Percentiles rank a stretch among this genome's conserved stretches.
phyloP scores from a whole-genome alignment of 1,140 invertebrate genomes.

The Lutraria rhynchaena region DNA sequence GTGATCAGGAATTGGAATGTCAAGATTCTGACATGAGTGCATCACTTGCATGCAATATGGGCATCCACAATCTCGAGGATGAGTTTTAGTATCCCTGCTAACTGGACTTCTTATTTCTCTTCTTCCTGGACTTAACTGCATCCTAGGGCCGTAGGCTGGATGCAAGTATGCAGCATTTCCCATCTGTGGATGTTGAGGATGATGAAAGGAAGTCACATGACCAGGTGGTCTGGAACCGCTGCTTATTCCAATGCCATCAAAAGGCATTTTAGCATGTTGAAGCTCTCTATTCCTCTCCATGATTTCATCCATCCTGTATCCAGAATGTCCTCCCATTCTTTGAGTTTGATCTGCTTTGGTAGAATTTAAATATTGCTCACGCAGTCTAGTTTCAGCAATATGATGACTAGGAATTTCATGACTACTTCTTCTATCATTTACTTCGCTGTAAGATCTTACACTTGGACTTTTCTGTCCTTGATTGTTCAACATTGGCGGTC shows the following conservation, averaged over 20 bases:
- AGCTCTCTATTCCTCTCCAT: slow-evolving; percentile 10
- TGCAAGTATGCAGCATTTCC: slow-evolving; percentile 6
- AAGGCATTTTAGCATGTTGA: background rate
- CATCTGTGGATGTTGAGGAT: background rate
- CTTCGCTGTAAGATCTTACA: background rate
- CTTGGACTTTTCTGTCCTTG: slow-evolving; percentile 13
- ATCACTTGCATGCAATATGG: slow-evolving; percentile 20
- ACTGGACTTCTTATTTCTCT: background rate
- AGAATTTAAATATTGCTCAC: slow-evolving; percentile 10
- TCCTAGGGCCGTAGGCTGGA: background rate
- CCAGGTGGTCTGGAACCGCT: background rate
- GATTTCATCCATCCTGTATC: slow-evolving; percentile 11
- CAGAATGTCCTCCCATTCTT: background rate
- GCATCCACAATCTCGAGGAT: slow-evolving; percentile 40
- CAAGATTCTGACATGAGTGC: slow-evolving; percentile 4
- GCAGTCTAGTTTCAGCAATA: background rate
- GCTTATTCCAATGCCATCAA: background rate
- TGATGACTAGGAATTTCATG: background rate
- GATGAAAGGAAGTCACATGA: background rate
- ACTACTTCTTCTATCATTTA: background rate
- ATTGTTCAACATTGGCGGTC: background rate
- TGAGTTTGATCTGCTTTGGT: background rate
- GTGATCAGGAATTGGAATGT: background rate
- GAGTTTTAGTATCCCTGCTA: slow-evolving; percentile 9
- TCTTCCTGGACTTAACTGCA: slow-evolving; percentile 34